phyloP scores from a whole-genome alignment of 2,113 vertebrate species.

The Sphyrna mokarran region DNA sequence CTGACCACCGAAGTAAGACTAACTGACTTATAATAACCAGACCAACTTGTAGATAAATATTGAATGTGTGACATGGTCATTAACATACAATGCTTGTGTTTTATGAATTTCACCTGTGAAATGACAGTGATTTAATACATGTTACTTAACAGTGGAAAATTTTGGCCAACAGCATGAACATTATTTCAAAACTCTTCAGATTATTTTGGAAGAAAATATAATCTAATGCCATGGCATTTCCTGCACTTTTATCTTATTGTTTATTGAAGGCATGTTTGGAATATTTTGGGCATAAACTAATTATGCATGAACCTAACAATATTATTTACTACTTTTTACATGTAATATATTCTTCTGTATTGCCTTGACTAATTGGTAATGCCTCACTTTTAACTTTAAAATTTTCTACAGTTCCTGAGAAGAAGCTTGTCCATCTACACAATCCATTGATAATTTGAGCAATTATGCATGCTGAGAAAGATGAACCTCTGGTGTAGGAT shows the following conservation, averaged over 20 bases:
- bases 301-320: not conserved
- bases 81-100: not conserved
- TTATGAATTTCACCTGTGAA: not conserved
- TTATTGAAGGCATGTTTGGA: not conserved
- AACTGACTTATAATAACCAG: no score
- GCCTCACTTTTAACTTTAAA: constrained; percentile 30
- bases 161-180: constrained; percentile 26
- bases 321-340: not conserved
- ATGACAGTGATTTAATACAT: not conserved
- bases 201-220: not conserved
- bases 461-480: constrained; percentile 54
- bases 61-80: not conserved
- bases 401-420: constrained; percentile 59
- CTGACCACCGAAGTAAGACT: no score
- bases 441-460: constrained; percentile 44
- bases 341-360: not conserved
- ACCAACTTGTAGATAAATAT: not conserved
- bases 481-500: constrained; percentile 53
- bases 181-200: not conserved
- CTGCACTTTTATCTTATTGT: not conserved
- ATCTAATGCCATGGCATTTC: not conserved
- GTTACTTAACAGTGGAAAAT: not conserved
- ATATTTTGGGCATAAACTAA: not conserved
- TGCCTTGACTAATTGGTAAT: not conserved
- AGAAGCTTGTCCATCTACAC: constrained; percentile 42